phyloP scores from a whole-genome alignment of 1,140 invertebrate species.

The Drosophila malerkotliana region DNA sequence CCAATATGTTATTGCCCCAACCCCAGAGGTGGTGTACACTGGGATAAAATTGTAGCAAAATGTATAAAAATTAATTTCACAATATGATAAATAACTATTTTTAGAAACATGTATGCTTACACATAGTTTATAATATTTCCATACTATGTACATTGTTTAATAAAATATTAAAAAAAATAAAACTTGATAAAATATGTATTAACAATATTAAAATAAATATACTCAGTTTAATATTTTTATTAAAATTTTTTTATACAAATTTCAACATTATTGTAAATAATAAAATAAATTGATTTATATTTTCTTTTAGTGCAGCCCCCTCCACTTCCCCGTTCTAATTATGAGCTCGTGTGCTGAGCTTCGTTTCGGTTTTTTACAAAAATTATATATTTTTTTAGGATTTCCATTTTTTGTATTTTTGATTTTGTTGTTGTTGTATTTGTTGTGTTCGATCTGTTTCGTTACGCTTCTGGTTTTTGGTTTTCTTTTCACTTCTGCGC shows the following conservation, averaged over 20 bases:
- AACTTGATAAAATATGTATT: no score
- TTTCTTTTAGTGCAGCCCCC: not conserved
- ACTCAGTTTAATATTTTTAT: no score
- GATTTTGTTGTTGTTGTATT: constrained; percentile 22
- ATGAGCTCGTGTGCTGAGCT: constrained; percentile 70
- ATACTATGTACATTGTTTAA: no score
- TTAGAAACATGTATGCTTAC: no score
- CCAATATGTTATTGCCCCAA: constrained; percentile 30
- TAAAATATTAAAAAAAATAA: no score
- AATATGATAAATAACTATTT: no score
- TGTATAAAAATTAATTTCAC: no score
- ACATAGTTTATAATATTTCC: no score
- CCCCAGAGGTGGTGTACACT: not conserved
- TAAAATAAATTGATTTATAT: no score
- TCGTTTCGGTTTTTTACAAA: constrained; percentile 38
- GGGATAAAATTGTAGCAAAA: not conserved
- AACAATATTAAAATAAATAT: no score
- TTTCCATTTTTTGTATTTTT: not conserved
- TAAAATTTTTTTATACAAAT: no score
- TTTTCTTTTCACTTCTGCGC: constrained; percentile 60
- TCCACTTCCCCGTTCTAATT: constrained; percentile 64
- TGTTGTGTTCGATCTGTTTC: constrained; percentile 55
- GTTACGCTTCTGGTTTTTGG: constrained; percentile 84
- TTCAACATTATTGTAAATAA: no score
- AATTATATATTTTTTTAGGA: constrained; percentile 3